Evolutionary conservation across 2,888 invertebrate genomes (phyloP).

Genomic region (Frankliniella fusca): DNA sequence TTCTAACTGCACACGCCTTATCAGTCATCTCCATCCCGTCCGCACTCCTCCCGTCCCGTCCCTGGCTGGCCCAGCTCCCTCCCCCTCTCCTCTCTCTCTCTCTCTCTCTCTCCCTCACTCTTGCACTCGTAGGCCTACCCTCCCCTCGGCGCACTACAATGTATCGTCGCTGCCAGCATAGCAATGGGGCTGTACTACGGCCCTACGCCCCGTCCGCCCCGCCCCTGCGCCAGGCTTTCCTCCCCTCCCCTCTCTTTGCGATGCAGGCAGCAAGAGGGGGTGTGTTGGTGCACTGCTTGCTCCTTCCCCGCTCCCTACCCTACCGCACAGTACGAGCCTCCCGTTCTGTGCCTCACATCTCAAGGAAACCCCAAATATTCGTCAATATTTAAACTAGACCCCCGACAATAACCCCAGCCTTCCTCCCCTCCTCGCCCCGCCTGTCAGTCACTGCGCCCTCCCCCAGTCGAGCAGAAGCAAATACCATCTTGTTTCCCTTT

Average conservation of each 20-base stretch:
- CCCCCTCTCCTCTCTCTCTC: background rate
- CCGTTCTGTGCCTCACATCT: background rate
- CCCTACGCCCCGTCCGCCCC: background rate
- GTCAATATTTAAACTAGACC: conserved; percentile 16
- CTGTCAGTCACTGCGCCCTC: background rate
- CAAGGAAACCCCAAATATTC: conserved; percentile 3
- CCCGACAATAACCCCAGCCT: background rate
- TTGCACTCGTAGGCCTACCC: background rate
- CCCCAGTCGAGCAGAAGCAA: conserved; percentile 4
- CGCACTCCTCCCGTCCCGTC: background rate
- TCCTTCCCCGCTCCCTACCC: too few species aligned
- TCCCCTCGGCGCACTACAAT: background rate
- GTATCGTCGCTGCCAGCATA: background rate
- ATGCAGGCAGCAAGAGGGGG: too few species aligned
- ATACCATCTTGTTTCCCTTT: conserved; percentile 5
- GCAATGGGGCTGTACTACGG: background rate
- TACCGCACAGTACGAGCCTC: too few species aligned
- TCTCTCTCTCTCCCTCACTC: too few species aligned
- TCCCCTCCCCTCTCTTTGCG: background rate
- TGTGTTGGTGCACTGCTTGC: too few species aligned
- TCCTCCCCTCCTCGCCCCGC: background rate
- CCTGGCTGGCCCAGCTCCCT: background rate
- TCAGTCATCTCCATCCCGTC: conserved; percentile 5
- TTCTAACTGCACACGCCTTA: conserved; percentile 11
- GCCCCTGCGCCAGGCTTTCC: background rate